Percentiles rank a stretch among this genome's conserved stretches.
phyloP scores from a whole-genome alignment of 2,888 invertebrate genomes.

The Schizotus pectinicornis region DNA sequence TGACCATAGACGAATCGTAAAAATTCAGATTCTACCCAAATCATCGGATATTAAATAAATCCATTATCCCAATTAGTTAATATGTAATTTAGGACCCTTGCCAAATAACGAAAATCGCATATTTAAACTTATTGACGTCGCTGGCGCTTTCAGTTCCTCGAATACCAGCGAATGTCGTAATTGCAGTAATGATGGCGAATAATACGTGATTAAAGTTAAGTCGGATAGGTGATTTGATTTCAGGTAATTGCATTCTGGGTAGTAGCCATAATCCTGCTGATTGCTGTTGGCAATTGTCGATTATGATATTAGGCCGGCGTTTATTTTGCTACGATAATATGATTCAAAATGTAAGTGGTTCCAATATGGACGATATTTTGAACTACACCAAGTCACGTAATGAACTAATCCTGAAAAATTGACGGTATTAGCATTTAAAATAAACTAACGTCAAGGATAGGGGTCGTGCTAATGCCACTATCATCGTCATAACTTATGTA shows the following conservation, averaged over 20 bases:
- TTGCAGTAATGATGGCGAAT: too few relatives aligned
- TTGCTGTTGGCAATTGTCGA: too few relatives aligned
- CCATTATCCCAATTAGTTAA: slow-evolving; percentile 17
- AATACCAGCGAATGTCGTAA: too few relatives aligned
- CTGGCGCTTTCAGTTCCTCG: too few relatives aligned
- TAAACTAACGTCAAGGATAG: not conserved
- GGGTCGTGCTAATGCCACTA: not conserved
- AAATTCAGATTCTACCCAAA: slow-evolving; percentile 4
- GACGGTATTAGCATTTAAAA: not conserved
- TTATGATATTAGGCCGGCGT: not conserved
- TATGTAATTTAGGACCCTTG: slow-evolving; percentile 7
- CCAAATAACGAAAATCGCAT: not conserved
- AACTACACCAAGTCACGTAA: not conserved
- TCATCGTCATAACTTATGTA: not conserved
- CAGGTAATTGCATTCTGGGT: too few relatives aligned
- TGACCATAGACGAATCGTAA: too few relatives aligned
- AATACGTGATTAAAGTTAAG: too few relatives aligned
- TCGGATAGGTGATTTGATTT: too few relatives aligned
- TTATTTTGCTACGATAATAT: not conserved
- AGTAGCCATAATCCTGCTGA: too few relatives aligned
- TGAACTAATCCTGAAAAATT: not conserved
- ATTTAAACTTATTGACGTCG: too few relatives aligned
- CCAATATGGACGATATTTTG: not conserved
- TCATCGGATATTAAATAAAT: slow-evolving; percentile 16
- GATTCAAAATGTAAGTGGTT: too few relatives aligned